Base-by-base conservation (phyloP, 2,797 vertebrate species). In the Sternotherus odoratus region DNA sequence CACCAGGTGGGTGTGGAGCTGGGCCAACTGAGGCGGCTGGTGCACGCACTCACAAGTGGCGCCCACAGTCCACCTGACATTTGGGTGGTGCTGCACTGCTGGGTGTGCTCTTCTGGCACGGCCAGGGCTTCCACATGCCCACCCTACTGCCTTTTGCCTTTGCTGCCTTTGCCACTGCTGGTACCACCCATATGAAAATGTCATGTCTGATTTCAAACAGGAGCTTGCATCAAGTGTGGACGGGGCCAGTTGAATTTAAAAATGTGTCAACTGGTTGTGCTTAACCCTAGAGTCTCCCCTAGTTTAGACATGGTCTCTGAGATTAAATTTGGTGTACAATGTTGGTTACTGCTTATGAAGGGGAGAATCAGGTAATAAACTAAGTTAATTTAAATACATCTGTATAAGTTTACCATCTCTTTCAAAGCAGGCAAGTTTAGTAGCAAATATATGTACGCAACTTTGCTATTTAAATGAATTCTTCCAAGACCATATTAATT, bases 401-500 rank as follows among this genome's bases (percentile, higher is more conserved):
- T 83, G 72, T 63, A 26, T 89, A 82, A 88, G 60, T 36, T 88
- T 39, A 79, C 74, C 30, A 19, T 92, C 86, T 90, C 79, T 85
- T 93, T 84, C 90, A 88, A 89, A 88, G 81, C 83, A 90, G 82
- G 69, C 12, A 49, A 91, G 72, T 8, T 28, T 80, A 77, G 90
- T 4, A 5, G 57, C 88, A 90, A 91, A 85, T 54, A 85, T 8
- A 26, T 63, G 79, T 6, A 82, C 94, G 78, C 85, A 97, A 88
- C 1, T 1, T 77, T 75, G 19, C 77, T 51, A 17, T 84, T 92
- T 49, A 91, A 82, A 89, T 89, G 53, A 91, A 83, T 95, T 83
- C 92, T 95, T 88, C 85, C 0, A 39, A 88, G 94, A 91, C 56
- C 90, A 81, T 84, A 83, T 69, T 95, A 94, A 79, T 94, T 96